These are phyloP conservation scores for Cristatella mucedo DNA, from an alignment of 2,888 invertebrate species.

Conservation along the genomic window DNA sequence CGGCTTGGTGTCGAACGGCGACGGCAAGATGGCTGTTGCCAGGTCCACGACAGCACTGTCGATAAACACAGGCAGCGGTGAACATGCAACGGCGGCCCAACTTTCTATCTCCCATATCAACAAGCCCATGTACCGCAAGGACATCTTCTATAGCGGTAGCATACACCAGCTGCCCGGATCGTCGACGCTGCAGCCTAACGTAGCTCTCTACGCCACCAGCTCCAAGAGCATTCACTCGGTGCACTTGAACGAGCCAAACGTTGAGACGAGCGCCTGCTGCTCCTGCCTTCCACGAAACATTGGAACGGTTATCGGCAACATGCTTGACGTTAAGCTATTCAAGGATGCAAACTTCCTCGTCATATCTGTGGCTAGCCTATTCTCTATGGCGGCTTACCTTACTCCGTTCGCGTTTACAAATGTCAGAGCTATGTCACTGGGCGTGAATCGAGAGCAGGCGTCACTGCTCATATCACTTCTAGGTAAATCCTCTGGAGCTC, in stretches of 20 bases:
- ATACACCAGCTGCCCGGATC: slow-evolving; percentile 67
- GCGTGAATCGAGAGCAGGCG: slow-evolving; percentile 37
- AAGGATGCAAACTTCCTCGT: slow-evolving; percentile 78
- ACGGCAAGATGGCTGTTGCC: no score
- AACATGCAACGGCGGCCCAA: no score
- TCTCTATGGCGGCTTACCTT: slow-evolving; percentile 79
- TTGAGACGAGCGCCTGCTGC: not conserved
- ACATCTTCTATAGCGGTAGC: slow-evolving; percentile 93
- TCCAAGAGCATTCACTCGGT: slow-evolving; percentile 60
- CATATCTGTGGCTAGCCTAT: slow-evolving; percentile 67
- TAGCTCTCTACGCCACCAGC: slow-evolving; percentile 75
- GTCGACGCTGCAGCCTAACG: slow-evolving; percentile 67
- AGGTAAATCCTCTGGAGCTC: no score
- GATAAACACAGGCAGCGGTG: no score
- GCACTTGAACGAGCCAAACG: not conserved
- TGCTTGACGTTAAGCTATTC: slow-evolving; percentile 75
- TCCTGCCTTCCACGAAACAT: slow-evolving; percentile 3
- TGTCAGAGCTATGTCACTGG: slow-evolving; percentile 44
- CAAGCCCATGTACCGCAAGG: no score
- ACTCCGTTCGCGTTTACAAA: slow-evolving; percentile 81
- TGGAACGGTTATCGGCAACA: slow-evolving; percentile 47
- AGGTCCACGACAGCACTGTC: no score
- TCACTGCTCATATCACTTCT: slow-evolving; percentile 65
- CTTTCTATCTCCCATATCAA: no score
- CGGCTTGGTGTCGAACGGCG: no score